Evolutionary conservation across 2,113 vertebrate species (phyloP).

Genomic region (Urocynchramus pylzowi): DNA sequence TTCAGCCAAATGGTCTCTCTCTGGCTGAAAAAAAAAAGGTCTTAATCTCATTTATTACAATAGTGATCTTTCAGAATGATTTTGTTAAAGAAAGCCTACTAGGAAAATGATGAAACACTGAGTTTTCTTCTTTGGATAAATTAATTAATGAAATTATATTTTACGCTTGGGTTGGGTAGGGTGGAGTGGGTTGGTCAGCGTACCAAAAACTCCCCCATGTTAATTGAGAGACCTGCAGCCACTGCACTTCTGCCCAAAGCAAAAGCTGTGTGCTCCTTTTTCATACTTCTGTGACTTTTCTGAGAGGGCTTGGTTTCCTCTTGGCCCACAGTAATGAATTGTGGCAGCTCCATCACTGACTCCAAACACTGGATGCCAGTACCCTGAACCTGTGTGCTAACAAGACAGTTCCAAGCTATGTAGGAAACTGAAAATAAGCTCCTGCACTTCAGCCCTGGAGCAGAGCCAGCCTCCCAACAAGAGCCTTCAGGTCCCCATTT

Average conservation of each 20-base stretch:
- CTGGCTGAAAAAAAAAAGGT: not conserved
- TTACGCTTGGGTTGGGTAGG: not conserved
- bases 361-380: not conserved
- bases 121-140: not conserved
- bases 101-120: not conserved
- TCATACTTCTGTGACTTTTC: not conserved
- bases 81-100: not conserved
- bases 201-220: not conserved
- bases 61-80: not conserved
- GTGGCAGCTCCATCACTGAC: not conserved
- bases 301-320: not conserved
- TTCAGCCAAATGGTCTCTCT: not conserved
- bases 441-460: not conserved
- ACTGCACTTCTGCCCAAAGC: not conserved
- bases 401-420: not conserved
- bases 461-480: fast-evolving
- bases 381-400: not conserved
- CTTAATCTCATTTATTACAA: not conserved
- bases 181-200: not conserved
- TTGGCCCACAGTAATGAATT: not conserved
- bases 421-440: not conserved
- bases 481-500: not conserved
- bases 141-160: not conserved
- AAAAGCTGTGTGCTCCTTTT: not conserved
- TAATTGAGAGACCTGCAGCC: not conserved